Percentiles rank a stretch among this genome's conserved stretches.
phyloP scores from a whole-genome alignment of 35 echinoderm and acorn worm species.

The Anneissia japonica region DNA sequence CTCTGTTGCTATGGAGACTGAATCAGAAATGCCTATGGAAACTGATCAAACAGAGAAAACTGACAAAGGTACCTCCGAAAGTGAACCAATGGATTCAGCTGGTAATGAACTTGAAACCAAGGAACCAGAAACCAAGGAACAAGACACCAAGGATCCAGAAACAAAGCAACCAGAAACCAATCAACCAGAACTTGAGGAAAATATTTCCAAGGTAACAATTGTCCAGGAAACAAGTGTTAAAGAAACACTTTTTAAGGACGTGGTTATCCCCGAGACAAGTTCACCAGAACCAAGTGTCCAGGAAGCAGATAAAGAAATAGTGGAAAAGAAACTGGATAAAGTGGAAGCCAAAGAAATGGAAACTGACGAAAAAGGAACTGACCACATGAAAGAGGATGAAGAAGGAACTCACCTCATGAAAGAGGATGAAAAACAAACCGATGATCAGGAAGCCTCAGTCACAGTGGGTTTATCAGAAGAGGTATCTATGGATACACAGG shows the following conservation, averaged over 20 bases:
- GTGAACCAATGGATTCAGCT: background rate
- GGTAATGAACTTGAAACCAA: background rate
- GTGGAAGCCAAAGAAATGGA: background rate
- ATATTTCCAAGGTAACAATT: no score
- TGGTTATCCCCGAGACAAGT: no score
- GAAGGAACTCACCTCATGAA: background rate
- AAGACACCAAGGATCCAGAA: background rate
- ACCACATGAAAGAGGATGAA: background rate
- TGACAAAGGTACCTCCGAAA: background rate
- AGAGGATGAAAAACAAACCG: background rate
- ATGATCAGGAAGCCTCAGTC: background rate
- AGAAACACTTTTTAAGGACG: no score
- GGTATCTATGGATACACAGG: background rate
- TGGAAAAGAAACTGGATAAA: background rate
- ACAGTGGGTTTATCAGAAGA: background rate
- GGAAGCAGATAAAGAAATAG: background rate
- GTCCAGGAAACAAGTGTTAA: background rate
- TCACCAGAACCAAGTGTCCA: background rate
- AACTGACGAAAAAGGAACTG: background rate
- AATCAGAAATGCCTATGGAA: conserved; percentile 12
- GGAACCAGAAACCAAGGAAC: background rate
- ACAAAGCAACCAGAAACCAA: background rate
- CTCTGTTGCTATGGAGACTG: background rate
- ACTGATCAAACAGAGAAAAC: background rate
- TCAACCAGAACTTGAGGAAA: background rate